Evolutionary conservation across 2,797 vertebrate species (phyloP).

Genomic region (Esox masquinongy): DNA sequence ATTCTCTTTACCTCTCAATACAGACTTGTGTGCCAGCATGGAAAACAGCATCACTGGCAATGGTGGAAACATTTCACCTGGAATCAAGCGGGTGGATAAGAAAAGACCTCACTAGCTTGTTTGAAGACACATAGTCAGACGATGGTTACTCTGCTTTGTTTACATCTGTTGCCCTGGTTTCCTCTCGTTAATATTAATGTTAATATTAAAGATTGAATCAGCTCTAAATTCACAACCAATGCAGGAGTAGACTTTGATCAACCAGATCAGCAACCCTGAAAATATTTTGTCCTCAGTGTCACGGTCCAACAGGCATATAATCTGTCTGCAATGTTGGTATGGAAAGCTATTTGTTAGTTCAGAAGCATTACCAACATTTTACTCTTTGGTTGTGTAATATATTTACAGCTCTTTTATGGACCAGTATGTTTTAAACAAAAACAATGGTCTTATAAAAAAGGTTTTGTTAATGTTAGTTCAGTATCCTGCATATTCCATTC

Average conservation of each 20-base stretch:
- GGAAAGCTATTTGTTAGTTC: no score
- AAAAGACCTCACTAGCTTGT: slow-evolving; percentile 36
- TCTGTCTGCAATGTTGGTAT: no score
- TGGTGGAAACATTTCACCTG: slow-evolving; percentile 10
- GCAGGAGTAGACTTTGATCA: neutral
- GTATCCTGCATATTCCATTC: slow-evolving; percentile 28
- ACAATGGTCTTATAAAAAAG: neutral
- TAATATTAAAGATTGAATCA: neutral
- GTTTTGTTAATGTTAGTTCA: neutral
- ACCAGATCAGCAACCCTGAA: no score
- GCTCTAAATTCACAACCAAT: neutral
- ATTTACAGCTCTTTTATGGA: no score
- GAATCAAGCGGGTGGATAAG: slow-evolving; percentile 27
- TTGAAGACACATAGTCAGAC: slow-evolving; percentile 30
- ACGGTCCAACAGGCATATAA: no score
- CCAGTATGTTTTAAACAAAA: neutral
- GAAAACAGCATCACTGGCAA: slow-evolving; percentile 2
- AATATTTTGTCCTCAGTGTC: no score
- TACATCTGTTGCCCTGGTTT: slow-evolving; percentile 52
- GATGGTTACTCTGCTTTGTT: slow-evolving; percentile 31
- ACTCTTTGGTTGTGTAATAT: no score
- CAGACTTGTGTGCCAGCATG: neutral
- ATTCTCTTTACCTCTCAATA: slow-evolving; percentile 1
- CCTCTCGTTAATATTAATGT: slow-evolving; percentile 43
- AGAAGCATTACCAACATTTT: no score